A percentile compares a stretch with the other conserved stretches of the same genome.
These are phyloP conservation scores for Eustalomyia histrio DNA, from an alignment of 2,888 invertebrate species.

Conservation along the genomic window DNA sequence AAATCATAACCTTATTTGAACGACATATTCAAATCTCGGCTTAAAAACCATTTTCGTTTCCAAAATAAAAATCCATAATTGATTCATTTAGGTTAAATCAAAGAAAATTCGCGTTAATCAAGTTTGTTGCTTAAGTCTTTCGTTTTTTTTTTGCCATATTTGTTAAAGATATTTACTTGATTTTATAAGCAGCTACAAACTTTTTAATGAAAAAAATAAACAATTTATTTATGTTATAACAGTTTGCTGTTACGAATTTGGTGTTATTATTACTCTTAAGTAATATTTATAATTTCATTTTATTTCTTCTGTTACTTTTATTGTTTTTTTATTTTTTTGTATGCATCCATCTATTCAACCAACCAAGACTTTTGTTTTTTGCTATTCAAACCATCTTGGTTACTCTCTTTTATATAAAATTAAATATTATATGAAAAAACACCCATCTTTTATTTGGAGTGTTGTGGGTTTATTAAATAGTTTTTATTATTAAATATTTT, in stretches of 20 bases:
- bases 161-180: slow-evolving; percentile 26
- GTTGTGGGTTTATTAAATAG: slow-evolving; percentile 40
- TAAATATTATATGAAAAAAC: slow-evolving; percentile 19
- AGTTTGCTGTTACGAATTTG: slow-evolving; percentile 19
- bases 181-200: slow-evolving; percentile 6
- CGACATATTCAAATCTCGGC: too few species aligned
- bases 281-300: slow-evolving; percentile 55
- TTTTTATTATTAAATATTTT: slow-evolving; percentile 13
- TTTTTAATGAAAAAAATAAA: slow-evolving; percentile 9
- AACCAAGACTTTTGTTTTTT: slow-evolving; percentile 41
- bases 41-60: too few species aligned
- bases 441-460: slow-evolving; percentile 22
- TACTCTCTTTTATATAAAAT: slow-evolving; percentile 2
- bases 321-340: too few species aligned
- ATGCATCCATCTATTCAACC: slow-evolving; percentile 37
- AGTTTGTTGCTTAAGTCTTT: not conserved
- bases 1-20: too few species aligned
- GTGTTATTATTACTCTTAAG: slow-evolving; percentile 45
- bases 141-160: not conserved
- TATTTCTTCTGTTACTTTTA: slow-evolving; percentile 25
- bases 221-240: slow-evolving; percentile 39
- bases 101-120: too few species aligned
- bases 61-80: too few species aligned
- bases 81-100: too few species aligned
- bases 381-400: slow-evolving; percentile 17